Evolutionary conservation across 2,113 vertebrate genomes (phyloP), one percentile per base, ranked within the genome.

Genomic region (Aptenodytes forsteri): DNA sequence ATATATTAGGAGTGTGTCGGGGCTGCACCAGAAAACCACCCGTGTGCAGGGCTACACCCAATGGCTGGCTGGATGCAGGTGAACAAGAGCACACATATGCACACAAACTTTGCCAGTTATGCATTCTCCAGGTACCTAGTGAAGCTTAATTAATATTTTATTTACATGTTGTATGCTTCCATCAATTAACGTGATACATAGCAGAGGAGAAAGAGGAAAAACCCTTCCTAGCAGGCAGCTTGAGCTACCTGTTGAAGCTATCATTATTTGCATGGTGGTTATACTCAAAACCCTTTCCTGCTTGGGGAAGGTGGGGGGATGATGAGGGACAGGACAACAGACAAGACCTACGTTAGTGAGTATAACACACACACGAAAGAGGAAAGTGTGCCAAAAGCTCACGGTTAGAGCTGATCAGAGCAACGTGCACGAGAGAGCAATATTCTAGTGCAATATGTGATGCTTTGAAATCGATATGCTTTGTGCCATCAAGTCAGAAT

Each of bases 1-100:
- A 79, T 2, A 1, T 0, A 5, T 82, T 27, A 86, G 56, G 11
- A 50, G 14, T 0, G 32, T 5, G 30, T 34, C 6, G 9, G 13
- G 42, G 10, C 34, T 59, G 69, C 32, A 21, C 6, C n/a, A 73
- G 47, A n/a, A 90, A 73, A 19, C 16, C 34, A 34, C 36, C 32
- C 5, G 1, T 9, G 49, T 21, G 67, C 4, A 1, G 6, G 23
- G 30, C 52, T 59, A 1, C 21, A 42, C 6, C 55, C 25, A 8
- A 0, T 1, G 23, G 54, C 20, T 66, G 76, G 20, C 49, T 10
- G 36, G 59, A 1, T 42, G 42, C 50, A n/a, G 50, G 52, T 50
- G 70, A 26, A 29, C 38, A 32, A 3, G 25, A 58, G 30, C 62
- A 82, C 36, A 15, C 20, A 7, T 3, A 3, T 16, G 25, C 36